These are phyloP conservation scores for Apomyelois bistriatella DNA, from an alignment of 2,888 invertebrate genomes.

Conservation along the genomic window DNA sequence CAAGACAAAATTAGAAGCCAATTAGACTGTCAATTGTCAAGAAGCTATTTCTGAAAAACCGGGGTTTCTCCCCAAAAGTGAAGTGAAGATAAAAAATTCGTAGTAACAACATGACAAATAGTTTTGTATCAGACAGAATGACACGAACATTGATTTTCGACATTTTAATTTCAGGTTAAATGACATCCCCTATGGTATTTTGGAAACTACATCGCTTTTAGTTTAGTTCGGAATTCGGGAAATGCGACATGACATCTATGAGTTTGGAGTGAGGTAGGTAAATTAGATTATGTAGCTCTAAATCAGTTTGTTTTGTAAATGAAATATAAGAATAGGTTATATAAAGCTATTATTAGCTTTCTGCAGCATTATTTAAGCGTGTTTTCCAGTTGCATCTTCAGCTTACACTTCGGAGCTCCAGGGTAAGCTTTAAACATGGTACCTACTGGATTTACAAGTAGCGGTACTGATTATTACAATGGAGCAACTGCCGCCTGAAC, in stretches of 20 bases:
- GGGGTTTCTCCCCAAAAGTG: slow-evolving; percentile 28
- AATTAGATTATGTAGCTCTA: slow-evolving; percentile 11
- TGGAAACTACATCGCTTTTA: slow-evolving; percentile 27
- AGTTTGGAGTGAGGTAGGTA: slow-evolving; percentile 6
- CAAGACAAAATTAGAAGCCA: slow-evolving; percentile 45
- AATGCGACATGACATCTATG: slow-evolving; percentile 11
- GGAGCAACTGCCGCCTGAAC: too few species aligned
- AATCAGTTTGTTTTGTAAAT: neutral
- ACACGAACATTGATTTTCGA: slow-evolving; percentile 69
- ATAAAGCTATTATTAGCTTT: too few species aligned
- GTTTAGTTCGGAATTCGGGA: slow-evolving; percentile 17
- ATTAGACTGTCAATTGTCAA: slow-evolving; percentile 42
- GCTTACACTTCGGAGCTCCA: too few species aligned
- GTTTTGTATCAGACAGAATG: slow-evolving; percentile 39
- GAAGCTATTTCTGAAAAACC: slow-evolving; percentile 28
- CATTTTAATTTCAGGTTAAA: slow-evolving; percentile 77
- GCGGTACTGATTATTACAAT: too few species aligned
- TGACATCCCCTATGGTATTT: slow-evolving; percentile 58
- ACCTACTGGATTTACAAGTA: too few species aligned
- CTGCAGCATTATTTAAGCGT: too few species aligned
- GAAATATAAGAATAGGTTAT: too few species aligned
- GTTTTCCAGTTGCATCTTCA: too few species aligned
- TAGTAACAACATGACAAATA: slow-evolving; percentile 50
- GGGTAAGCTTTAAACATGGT: too few species aligned
- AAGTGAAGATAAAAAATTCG: slow-evolving; percentile 44